These are phyloP conservation scores for Physocephala rufipes DNA, from an alignment of 2,888 invertebrate species.

Conservation along the genomic window DNA sequence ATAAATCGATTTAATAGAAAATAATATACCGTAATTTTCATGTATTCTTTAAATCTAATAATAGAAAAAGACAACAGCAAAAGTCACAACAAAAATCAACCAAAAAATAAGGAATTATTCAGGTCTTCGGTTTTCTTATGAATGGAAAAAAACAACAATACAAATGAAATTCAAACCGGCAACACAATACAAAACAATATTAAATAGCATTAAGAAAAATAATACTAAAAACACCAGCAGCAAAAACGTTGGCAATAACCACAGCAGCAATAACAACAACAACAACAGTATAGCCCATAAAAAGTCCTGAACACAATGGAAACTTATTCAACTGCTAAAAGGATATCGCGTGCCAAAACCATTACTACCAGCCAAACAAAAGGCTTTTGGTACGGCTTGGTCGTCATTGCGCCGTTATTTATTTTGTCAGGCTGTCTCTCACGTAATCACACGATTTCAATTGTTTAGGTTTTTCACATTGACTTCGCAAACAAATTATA, in stretches of 20 bases:
- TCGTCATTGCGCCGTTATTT: slow-evolving; percentile 12
- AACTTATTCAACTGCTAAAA: slow-evolving; percentile 46
- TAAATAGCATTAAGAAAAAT: slow-evolving; percentile 1
- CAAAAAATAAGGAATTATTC: slow-evolving; percentile 47
- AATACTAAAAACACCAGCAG: slow-evolving; percentile 42
- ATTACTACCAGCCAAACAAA: slow-evolving; percentile 14
- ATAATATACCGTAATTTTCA: too few species aligned
- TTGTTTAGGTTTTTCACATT: slow-evolving; percentile 1
- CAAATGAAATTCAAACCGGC: too few species aligned
- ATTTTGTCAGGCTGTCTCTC: slow-evolving; percentile 21
- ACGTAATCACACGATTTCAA: neutral
- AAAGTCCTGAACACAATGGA: slow-evolving; percentile 31
- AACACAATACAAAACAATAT: neutral
- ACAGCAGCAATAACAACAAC: slow-evolving; percentile 12
- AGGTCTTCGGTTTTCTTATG: slow-evolving; percentile 16
- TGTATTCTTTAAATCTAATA: slow-evolving; percentile 28
- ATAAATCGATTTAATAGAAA: too few species aligned
- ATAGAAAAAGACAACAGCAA: neutral
- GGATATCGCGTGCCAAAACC: slow-evolving; percentile 59
- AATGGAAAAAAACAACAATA: neutral
- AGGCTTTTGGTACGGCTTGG: neutral
- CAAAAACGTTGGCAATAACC: slow-evolving; percentile 42
- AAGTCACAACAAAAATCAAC: slow-evolving; percentile 27
- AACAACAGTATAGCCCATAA: slow-evolving; percentile 39
- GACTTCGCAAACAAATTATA: neutral